These are phyloP conservation scores for Pristionchus fissidentatus DNA, from an alignment of 2,888 invertebrate genomes.

Conservation along the genomic window DNA sequence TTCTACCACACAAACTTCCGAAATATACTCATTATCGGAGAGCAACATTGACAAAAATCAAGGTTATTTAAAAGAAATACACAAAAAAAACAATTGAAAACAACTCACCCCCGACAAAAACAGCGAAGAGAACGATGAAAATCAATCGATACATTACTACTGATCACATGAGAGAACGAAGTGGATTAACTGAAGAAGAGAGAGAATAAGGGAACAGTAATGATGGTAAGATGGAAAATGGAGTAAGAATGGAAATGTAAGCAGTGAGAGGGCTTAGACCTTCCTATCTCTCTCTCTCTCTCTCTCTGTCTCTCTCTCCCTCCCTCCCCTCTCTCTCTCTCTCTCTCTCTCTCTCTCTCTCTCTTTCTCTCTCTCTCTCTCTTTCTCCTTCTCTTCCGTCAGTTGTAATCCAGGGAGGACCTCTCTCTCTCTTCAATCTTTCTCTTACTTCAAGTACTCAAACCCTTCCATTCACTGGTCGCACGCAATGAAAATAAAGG, in stretches of 20 bases:
- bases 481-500: slow-evolving; percentile 11
- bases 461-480: slow-evolving; percentile 12
- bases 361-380: slow-evolving; percentile 25
- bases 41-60: background rate
- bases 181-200: background rate
- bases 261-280: slow-evolving; percentile 39
- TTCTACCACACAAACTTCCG: slow-evolving; percentile 2
- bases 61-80: background rate
- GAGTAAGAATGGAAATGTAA: slow-evolving; percentile 42
- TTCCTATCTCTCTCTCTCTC: slow-evolving; percentile 31
- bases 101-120: background rate
- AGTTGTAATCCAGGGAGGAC: slow-evolving; percentile 45
- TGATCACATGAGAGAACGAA: background rate
- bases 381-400: background rate
- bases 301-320: background rate
- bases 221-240: slow-evolving; percentile 26
- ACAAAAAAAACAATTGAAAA: background rate
- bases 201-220: background rate
- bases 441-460: slow-evolving; percentile 37
- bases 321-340: background rate
- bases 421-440: slow-evolving; percentile 13
- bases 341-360: background rate
- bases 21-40: background rate
- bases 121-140: background rate
- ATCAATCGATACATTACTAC: background rate